These are phyloP conservation scores for Calcarius ornatus DNA, from an alignment of 2,113 vertebrate genomes.

Conservation along the genomic window DNA sequence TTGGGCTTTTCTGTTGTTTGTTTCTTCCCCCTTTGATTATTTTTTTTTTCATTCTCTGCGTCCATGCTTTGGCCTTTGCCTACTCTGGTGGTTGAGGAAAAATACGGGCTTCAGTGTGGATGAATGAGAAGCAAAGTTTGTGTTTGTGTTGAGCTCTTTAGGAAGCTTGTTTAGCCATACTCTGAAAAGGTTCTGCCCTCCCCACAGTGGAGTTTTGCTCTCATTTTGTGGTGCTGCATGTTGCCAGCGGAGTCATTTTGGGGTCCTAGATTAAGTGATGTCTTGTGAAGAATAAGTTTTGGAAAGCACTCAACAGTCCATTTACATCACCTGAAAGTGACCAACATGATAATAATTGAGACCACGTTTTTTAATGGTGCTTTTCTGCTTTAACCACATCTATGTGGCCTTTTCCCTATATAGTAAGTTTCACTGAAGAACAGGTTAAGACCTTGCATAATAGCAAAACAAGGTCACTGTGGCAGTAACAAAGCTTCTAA, in stretches of 20 bases:
- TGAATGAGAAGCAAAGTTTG: neutral
- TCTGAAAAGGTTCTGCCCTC: neutral
- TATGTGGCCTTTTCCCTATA: neutral
- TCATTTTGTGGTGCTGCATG: neutral
- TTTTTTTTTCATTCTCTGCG: neutral
- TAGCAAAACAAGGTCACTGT: neutral
- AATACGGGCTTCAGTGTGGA: rapidly evolving
- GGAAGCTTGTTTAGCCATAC: neutral
- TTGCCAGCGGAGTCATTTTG: neutral
- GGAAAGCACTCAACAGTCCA: neutral
- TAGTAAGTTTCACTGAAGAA: neutral
- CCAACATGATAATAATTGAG: neutral
- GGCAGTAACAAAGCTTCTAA: neutral
- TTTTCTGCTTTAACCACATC: neutral
- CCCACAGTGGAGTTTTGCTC: neutral
- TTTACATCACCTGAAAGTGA: neutral
- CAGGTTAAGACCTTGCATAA: neutral
- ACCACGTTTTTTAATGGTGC: neutral
- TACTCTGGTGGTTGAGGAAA: neutral
- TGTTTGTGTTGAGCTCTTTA: neutral
- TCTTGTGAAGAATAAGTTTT: neutral
- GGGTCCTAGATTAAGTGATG: neutral
- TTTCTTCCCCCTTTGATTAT: neutral
- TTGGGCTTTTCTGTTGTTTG: neutral
- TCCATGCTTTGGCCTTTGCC: neutral